Evolutionary conservation across 1,140 invertebrate genomes (phyloP).

Genomic region (Patella vulgata): DNA sequence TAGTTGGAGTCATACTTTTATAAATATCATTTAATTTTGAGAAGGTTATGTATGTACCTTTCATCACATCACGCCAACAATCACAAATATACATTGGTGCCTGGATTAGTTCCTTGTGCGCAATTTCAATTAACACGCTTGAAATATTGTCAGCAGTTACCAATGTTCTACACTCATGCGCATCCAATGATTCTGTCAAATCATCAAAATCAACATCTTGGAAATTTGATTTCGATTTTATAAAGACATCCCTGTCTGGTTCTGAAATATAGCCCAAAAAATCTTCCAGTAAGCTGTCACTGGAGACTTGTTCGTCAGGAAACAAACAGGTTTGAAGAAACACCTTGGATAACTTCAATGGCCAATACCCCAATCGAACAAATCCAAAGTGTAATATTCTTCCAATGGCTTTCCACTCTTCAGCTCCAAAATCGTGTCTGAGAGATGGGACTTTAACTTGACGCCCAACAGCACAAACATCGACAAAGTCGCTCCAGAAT

Average conservation of each 20-base stretch:
- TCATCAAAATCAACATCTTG: conserved; percentile 11
- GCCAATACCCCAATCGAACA: conserved; percentile 9
- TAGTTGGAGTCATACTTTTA: background rate
- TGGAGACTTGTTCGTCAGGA: too few species aligned
- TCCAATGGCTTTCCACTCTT: conserved; percentile 15
- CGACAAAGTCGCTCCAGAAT: background rate
- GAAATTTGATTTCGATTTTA: background rate
- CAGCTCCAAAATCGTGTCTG: conserved; percentile 3
- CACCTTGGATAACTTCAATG: background rate
- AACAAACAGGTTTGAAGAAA: conserved; percentile 6
- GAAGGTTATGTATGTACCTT: background rate
- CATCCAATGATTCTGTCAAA: conserved; percentile 4
- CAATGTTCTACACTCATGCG: conserved; percentile 3
- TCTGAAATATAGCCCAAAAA: conserved; percentile 7
- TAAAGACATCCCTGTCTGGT: background rate
- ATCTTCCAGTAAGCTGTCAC: background rate
- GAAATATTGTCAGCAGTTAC: conserved; percentile 9
- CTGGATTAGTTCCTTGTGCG: conserved; percentile 24
- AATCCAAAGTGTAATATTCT: conserved; percentile 18
- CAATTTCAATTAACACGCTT: conserved; percentile 3
- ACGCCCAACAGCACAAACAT: too few species aligned
- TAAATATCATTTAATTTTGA: background rate
- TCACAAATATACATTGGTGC: conserved; percentile 13
- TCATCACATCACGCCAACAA: conserved; percentile 1
- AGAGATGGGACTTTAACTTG: too few species aligned